These are phyloP conservation scores for Cryptocephalus primarius DNA, from an alignment of 2,888 invertebrate genomes.

Conservation along the genomic window DNA sequence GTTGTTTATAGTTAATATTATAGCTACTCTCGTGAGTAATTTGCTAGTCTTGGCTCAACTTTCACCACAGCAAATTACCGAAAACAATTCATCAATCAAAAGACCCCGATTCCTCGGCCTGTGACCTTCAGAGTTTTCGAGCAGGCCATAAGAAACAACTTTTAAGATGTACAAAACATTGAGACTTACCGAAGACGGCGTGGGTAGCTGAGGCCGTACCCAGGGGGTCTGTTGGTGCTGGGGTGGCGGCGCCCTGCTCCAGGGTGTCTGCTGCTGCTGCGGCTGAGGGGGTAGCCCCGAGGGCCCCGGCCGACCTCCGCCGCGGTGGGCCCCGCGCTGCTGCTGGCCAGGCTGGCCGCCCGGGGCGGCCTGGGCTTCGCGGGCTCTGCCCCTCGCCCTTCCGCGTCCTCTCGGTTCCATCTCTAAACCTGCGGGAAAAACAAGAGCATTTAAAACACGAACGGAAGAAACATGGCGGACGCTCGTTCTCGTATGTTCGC, in stretches of 20 bases:
- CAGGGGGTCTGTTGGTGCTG: slow-evolving; percentile 12
- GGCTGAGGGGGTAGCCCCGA: slow-evolving; percentile 7
- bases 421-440: background rate
- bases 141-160: too few relatives aligned
- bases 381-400: slow-evolving; percentile 29
- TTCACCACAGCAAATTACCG: too few relatives aligned
- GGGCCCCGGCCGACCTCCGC: slow-evolving; percentile 14
- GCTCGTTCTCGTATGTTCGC: too few relatives aligned
- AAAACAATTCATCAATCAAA: too few relatives aligned
- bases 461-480: too few relatives aligned
- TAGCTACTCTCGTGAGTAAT: too few relatives aligned
- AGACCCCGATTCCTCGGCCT: too few relatives aligned
- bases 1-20: too few relatives aligned
- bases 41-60: too few relatives aligned
- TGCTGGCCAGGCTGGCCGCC: slow-evolving; percentile 12
- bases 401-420: slow-evolving; percentile 29
- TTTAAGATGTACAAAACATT: background rate
- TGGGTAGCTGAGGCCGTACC: slow-evolving; percentile 10
- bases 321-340: slow-evolving; percentile 21
- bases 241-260: slow-evolving; percentile 17
- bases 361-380: slow-evolving; percentile 12
- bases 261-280: slow-evolving; percentile 13
- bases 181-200: slow-evolving; percentile 9
- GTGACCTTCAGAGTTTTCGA: too few relatives aligned
- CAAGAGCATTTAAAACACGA: too few relatives aligned